phyloP scores from a whole-genome alignment of 2,888 invertebrate species.

The Automeris io region DNA sequence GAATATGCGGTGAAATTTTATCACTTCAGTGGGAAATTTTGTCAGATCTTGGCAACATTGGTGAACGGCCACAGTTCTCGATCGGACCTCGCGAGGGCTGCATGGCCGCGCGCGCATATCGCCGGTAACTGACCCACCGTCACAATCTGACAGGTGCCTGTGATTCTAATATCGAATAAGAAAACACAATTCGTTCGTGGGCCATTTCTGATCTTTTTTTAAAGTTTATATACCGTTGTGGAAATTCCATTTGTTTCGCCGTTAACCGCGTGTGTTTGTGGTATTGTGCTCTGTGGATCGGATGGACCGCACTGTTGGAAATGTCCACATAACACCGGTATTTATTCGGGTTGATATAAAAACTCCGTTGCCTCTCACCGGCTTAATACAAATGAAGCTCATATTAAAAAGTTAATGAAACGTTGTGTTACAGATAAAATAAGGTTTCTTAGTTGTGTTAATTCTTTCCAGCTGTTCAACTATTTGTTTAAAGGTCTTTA shows the following conservation, averaged over 20 bases:
- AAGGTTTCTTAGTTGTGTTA: neutral
- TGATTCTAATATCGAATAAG: constrained; percentile 30
- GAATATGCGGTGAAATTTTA: too few species aligned
- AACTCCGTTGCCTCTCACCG: constrained; percentile 9
- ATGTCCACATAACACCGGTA: constrained; percentile 18
- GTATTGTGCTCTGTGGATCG: constrained; percentile 50
- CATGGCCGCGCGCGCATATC: constrained; percentile 33
- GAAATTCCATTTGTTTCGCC: constrained; percentile 26
- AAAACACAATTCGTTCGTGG: constrained; percentile 53
- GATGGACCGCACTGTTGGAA: constrained; percentile 40
- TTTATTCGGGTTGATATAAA: constrained; percentile 5
- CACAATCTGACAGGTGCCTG: constrained; percentile 43
- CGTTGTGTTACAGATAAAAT: neutral
- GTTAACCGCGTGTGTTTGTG: constrained; percentile 44
- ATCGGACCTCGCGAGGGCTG: constrained; percentile 55
- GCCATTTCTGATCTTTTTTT: constrained; percentile 29
- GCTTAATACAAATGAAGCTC: constrained; percentile 5
- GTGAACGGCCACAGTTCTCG: too few species aligned
- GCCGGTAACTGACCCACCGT: constrained; percentile 25
- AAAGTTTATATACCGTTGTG: constrained; percentile 38
- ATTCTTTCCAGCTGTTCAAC: constrained; percentile 7
- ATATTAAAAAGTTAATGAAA: neutral
- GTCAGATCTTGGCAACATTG: too few species aligned
- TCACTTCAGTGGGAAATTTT: too few species aligned
- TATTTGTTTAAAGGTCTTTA: constrained; percentile 3